Evolutionary conservation across 2,888 invertebrate species (phyloP), one percentile per base, ranked within the genome.

Genomic region (Lycocerus yunnanus): DNA sequence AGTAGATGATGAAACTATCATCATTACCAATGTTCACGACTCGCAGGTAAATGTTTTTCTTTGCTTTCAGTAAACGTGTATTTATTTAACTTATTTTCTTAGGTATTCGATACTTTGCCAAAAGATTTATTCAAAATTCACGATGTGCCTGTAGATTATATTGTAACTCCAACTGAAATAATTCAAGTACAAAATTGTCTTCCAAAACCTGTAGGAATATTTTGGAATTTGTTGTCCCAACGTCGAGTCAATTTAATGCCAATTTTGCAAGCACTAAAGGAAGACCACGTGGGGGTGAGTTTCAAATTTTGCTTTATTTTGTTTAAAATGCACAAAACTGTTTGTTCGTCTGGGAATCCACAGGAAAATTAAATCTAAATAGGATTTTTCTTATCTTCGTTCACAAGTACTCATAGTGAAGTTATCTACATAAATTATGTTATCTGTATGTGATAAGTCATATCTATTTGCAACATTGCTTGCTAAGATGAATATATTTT

Each of bases 91-190:
- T 5, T 65, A n/a, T 70, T 63, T n/a, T 14, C n/a, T 43, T 72
- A 92, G 91, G 92, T 93, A 79, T 91, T 93, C 81, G 93, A 95
- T 80, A 90, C 91, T 71, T 88, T 96, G 79, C 95, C 96, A 3
- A 88, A 90, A 4, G 89, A 92, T 73, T 86, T 96, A 83, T 95
- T 96, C 83, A 91, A 93, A 80, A 91, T 92, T 21, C 93, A 95
- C 83, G 96, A 97, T 87, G 91, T 95, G 16, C 94, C 95, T 68
- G 93, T 96, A 68, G 96, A 97, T 86, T 91, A 94, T 81, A 96
- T 97, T 83, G 89, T 96, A 80, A 96, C 96, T 9, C 96, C 96
- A 24, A 94, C 93, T 11, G 91, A 93, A 88, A 92, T 94, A 79
- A 92, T 93, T 81, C 85, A 89, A 79, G 90, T 93, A 71, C 85